Evolutionary conservation across 2,888 invertebrate genomes (phyloP), one percentile per base, ranked within the genome.

Genomic region (Drosophila sordidula): DNA sequence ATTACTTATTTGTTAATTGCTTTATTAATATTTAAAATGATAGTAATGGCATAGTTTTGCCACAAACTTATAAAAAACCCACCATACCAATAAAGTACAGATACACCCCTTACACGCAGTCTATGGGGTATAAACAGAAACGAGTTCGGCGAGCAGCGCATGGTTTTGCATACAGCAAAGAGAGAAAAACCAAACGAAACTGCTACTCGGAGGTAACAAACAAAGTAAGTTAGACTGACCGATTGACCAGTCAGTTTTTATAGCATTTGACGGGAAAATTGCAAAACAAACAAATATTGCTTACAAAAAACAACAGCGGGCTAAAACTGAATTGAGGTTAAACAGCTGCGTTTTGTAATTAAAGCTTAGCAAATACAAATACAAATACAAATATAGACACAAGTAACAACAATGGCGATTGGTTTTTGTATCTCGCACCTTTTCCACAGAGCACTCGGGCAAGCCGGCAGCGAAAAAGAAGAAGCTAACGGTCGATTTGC

Each of bases 401-500:
- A 32, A 9, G 32, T 14, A 25, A 32, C 12, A 32, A 58, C 34
- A 69, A 47, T 49, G 41, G 44, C 25, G 70, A 63, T 72, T 44
- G 25, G 16, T 63, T 59, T 49, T 16, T 36, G 9, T 39, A 22
- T 26, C 14, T 39, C 9, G 6, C 34, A 16, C 34, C 12, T 46
- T 32, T 39, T 52, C 8, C 52, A 22, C 71, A 86, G 89, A 87
- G 22, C 61, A 71, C 65, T 71, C 81, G 9, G 78, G 78, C 51
- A 91, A 90, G 51, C 85, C 85, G 3, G 73, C 89, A 34, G 86
- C 82, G 12, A 91, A 92, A 65, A 92, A 90, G 87, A 92, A 91
- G 84, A 91, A 91, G 69, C 74, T 90, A 6, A 56, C 73, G 12
- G 57, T 70, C 36, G 73, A 85, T 22, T 61, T 86, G 41, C 83